These are phyloP conservation scores for Cepphus grylle DNA, from an alignment of 2,113 vertebrate species.

Conservation along the genomic window DNA sequence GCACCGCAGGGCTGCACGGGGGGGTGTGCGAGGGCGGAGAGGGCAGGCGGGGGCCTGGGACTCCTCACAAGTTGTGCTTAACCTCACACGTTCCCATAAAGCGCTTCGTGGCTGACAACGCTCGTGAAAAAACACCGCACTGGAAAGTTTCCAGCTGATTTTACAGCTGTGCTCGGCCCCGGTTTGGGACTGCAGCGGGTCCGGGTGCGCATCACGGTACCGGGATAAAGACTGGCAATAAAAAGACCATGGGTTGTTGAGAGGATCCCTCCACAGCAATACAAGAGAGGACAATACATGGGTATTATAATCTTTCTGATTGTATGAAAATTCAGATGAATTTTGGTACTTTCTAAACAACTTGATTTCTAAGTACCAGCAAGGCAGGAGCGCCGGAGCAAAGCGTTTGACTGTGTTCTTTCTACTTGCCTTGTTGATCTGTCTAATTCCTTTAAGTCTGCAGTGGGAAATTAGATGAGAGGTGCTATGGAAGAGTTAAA, in stretches of 20 bases:
- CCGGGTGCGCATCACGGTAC: accelerated
- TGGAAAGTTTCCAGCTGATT: neutral
- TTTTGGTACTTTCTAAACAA: neutral
- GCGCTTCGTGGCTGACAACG: neutral
- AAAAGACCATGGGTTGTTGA: neutral
- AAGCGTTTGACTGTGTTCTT: neutral
- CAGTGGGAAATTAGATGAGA: neutral
- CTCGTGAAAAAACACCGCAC: neutral
- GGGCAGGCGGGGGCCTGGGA: neutral
- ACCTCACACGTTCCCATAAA: accelerated
- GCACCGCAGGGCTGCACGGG: neutral
- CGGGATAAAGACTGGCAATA: accelerated
- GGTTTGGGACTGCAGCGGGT: neutral
- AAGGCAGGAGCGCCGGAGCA: neutral
- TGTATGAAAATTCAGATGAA: neutral
- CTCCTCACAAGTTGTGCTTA: neutral
- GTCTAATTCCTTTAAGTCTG: neutral
- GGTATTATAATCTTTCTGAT: neutral
- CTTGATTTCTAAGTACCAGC: neutral
- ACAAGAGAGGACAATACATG: neutral
- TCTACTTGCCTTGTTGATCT: neutral
- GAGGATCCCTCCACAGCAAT: neutral
- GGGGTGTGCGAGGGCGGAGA: neutral
- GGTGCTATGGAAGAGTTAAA: neutral
- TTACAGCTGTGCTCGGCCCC: neutral